Evolutionary conservation across 2,797 vertebrate genomes (phyloP), one percentile per base, ranked within the genome.

Genomic region (Falco columbarius): DNA sequence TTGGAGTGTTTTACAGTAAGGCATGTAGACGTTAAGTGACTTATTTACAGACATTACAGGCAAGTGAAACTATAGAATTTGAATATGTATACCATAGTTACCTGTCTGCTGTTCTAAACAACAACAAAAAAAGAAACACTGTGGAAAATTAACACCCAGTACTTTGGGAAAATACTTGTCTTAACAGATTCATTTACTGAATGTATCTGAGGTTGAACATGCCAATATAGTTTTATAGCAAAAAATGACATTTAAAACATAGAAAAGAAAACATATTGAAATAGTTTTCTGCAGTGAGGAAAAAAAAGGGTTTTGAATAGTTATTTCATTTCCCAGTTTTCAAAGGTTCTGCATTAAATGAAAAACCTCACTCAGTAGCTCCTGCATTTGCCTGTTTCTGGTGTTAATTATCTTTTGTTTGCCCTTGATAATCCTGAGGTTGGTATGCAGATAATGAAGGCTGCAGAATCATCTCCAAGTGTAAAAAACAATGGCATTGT

Each of bases 361-460:
- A 98, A 97, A 97, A 98, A 97, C 95, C 98, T 97, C 97, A 97
- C 96, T 98, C 96, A 82, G 96, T 98, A 98, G 98, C 97, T 98
- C 90, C 94, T 97, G 97, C 98, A 97, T 98, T 98, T 98, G 95
- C 98, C 97, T 97, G 97, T 98, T 99, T 98, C 98, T 98, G 97
- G 96, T 98, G 98, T 99, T 99, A 99, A 99, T 99, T 99, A 99
- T 99, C 99, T 99, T 99, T 99, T 99, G 99, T 99, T 99, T 99
- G 99, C 99, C 98, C 99, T 99, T 99, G 98, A 99, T 99, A 99
- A 99, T 99, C 98, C 98, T 94, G 97, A 98, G 98, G 98, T 98
- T 98, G 98, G 98, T 98, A 98, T 98, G 98, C 98, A 98, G 98
- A 98, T 98, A 99, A 99, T 98, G 98, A 99, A 99, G 98, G 98